Percentiles rank a stretch among this genome's conserved stretches.
Evolutionary conservation across 2,797 vertebrate genomes (phyloP).

Genomic region (Acanthurus tractus): DNA sequence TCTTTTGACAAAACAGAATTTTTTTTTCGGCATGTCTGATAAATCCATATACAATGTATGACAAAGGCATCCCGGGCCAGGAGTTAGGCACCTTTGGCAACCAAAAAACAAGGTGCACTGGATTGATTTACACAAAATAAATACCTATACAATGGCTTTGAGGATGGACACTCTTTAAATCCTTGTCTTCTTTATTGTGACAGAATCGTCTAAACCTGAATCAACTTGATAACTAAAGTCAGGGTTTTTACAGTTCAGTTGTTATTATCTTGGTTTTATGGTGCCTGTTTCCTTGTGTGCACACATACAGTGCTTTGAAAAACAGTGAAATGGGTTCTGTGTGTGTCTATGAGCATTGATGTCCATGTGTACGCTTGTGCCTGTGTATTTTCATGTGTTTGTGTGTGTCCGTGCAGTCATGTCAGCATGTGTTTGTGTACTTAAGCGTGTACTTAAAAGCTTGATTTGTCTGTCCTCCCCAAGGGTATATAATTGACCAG

Average conservation of each 20-base stretch:
- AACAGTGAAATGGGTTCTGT: not conserved
- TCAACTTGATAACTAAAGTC: not conserved
- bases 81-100: too few relatives aligned
- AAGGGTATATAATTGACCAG: conserved; percentile 68
- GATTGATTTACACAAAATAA: too few relatives aligned
- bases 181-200: too few relatives aligned
- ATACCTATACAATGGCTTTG: too few relatives aligned
- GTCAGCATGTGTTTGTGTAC: conserved; percentile 43
- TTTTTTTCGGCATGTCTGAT: too few relatives aligned
- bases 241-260: not conserved
- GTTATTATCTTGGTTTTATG: not conserved
- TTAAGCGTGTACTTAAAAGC: conserved; percentile 35
- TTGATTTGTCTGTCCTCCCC: conserved; percentile 53
- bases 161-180: too few relatives aligned
- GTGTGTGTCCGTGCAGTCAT: not conserved
- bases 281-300: not conserved
- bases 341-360: not conserved
- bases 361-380: not conserved
- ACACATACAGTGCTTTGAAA: conserved; percentile 12
- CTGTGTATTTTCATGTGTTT: conserved; percentile 13
- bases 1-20: too few relatives aligned
- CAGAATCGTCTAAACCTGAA: not conserved
- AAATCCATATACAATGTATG: too few relatives aligned
- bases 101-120: too few relatives aligned
- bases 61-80: too few relatives aligned